Evolutionary conservation across 2,888 invertebrate species (phyloP).

Genomic region (Sarcophaga subvicina): DNA sequence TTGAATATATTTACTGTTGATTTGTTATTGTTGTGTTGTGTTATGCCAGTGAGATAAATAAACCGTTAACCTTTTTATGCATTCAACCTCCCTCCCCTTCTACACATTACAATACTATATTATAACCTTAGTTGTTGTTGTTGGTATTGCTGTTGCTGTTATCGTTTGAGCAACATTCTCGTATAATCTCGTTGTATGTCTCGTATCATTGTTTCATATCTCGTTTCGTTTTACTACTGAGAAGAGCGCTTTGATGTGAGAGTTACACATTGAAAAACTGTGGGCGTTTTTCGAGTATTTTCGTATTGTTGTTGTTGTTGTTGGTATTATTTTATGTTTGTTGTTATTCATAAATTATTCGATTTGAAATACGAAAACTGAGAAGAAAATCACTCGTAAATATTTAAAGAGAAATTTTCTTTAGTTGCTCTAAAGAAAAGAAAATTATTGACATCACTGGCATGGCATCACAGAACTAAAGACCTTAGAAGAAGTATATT

Average conservation of each 20-base stretch:
- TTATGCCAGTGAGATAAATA: slow-evolving; percentile 55
- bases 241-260: not conserved
- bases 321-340: slow-evolving; percentile 20
- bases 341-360: slow-evolving; percentile 58
- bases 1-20: slow-evolving; percentile 12
- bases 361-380: slow-evolving; percentile 6
- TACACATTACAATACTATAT: slow-evolving; percentile 10
- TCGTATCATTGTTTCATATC: slow-evolving; percentile 27
- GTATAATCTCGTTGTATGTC: not conserved
- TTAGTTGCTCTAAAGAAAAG: not conserved
- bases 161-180: not conserved
- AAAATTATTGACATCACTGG: not conserved
- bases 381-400: slow-evolving; percentile 41
- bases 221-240: not conserved
- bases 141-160: not conserved
- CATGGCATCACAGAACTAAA: too few species aligned
- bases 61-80: slow-evolving; percentile 68
- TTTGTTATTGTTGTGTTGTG: slow-evolving; percentile 33
- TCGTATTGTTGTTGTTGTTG: not conserved
- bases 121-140: not conserved
- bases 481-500: too few species aligned
- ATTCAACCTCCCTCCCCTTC: slow-evolving; percentile 17
- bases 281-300: slow-evolving; percentile 56
- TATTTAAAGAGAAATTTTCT: slow-evolving; percentile 48
- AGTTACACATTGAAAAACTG: slow-evolving; percentile 31